These are phyloP conservation scores for Cryptosula pallasiana DNA, from an alignment of 2,888 invertebrate species.

Conservation along the genomic window DNA sequence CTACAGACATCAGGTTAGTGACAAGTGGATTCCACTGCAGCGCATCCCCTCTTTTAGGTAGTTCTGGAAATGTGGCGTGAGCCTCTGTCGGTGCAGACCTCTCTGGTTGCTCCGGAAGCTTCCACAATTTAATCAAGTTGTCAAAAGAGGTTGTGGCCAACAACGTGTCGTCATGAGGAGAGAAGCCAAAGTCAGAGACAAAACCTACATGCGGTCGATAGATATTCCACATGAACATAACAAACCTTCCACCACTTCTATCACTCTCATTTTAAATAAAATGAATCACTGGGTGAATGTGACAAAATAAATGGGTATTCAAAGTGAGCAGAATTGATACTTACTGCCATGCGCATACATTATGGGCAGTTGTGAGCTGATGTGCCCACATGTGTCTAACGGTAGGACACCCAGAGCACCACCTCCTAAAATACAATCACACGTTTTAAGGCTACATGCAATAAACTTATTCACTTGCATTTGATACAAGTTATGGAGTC, in stretches of 20 bases:
- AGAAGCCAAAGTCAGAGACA: slow-evolving; percentile 90
- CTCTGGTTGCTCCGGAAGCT: not conserved
- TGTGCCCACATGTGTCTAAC: slow-evolving; percentile 72
- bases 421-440: slow-evolving; percentile 57
- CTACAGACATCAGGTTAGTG: not conserved
- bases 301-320: too few relatives aligned
- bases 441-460: too few relatives aligned
- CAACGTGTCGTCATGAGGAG: slow-evolving; percentile 88
- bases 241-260: too few relatives aligned
- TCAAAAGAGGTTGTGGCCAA: slow-evolving; percentile 71
- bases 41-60: slow-evolving; percentile 9
- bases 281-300: too few relatives aligned
- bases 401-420: slow-evolving; percentile 85
- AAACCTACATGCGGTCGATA: slow-evolving; percentile 81
- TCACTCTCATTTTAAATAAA: too few relatives aligned
- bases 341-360: slow-evolving; percentile 11
- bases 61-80: not conserved
- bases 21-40: slow-evolving; percentile 12
- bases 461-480: too few relatives aligned
- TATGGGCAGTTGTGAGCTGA: slow-evolving; percentile 5
- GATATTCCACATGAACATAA: too few relatives aligned
- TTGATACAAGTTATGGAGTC: too few relatives aligned
- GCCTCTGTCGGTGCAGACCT: not conserved
- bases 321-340: too few relatives aligned
- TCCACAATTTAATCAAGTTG: slow-evolving; percentile 47